phyloP scores from a whole-genome alignment of 2,113 vertebrate species.

The Philantomba maxwellii region DNA sequence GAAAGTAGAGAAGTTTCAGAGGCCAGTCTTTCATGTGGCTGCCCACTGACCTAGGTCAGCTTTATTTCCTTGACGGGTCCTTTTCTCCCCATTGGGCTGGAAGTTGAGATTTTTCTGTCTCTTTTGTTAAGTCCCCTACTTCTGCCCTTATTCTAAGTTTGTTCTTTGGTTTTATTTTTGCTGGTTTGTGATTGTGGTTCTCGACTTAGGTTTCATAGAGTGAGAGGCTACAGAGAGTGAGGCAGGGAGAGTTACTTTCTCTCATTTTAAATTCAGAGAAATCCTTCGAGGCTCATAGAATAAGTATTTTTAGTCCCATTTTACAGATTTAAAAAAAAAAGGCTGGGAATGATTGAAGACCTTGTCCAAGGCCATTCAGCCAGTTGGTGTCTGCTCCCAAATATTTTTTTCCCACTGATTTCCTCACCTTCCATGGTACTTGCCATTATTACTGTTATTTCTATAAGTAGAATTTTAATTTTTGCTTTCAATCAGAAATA shows the following conservation, averaged over 20 bases:
- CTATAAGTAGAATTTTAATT: slow-evolving; percentile 21
- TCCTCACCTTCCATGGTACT: background rate
- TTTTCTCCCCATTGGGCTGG: background rate
- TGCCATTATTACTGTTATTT: background rate
- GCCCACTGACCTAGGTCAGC: background rate
- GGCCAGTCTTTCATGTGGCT: too few relatives aligned
- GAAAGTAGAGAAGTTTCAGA: background rate
- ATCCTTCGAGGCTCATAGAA: background rate
- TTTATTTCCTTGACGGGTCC: background rate
- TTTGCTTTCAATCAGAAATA: background rate
- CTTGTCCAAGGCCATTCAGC: background rate
- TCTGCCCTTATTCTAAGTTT: background rate
- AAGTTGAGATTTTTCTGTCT: background rate
- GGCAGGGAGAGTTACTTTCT: background rate
- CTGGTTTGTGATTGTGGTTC: background rate
- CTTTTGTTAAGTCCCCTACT: background rate
- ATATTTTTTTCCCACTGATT: background rate
- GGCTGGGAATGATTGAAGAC: background rate
- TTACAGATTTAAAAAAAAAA: background rate
- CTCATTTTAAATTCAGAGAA: slow-evolving; percentile 1
- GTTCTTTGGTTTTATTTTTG: background rate
- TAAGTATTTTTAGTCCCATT: background rate
- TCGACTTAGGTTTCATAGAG: background rate
- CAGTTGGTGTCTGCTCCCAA: background rate
- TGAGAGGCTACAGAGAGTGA: background rate